phyloP scores from a whole-genome alignment of 2,888 invertebrate genomes.

The Drosophila mimica region DNA sequence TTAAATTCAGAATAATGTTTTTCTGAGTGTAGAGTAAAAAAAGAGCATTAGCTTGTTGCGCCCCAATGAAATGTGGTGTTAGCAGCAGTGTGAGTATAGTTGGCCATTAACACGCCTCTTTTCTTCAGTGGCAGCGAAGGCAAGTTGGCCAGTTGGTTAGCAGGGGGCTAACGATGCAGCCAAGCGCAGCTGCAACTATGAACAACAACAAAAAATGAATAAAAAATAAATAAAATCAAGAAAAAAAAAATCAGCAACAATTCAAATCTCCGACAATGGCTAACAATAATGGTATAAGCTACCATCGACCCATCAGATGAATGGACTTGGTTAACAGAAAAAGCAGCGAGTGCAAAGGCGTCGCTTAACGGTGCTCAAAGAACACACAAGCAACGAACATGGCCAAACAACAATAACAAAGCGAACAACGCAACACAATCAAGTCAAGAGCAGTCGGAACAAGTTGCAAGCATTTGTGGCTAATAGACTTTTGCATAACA shows the following conservation, averaged over 20 bases:
- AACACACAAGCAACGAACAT: slow-evolving; percentile 45
- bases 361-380: slow-evolving; percentile 62
- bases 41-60: slow-evolving; percentile 24
- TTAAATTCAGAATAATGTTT: neutral
- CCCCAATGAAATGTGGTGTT: slow-evolving; percentile 27
- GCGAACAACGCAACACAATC: slow-evolving; percentile 19
- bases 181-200: slow-evolving; percentile 41
- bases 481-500: slow-evolving; percentile 76
- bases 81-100: slow-evolving; percentile 9
- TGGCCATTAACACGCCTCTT: slow-evolving; percentile 51
- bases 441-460: slow-evolving; percentile 39
- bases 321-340: slow-evolving; percentile 42
- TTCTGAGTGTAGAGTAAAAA: neutral
- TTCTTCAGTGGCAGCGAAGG: slow-evolving; percentile 17
- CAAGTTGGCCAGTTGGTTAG: slow-evolving; percentile 36
- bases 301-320: slow-evolving; percentile 36
- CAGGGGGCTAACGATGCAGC: slow-evolving; percentile 24
- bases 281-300: slow-evolving; percentile 58
- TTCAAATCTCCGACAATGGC: slow-evolving; percentile 35
- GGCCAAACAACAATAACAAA: slow-evolving; percentile 20
- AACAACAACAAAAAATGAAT: neutral
- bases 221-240: slow-evolving; percentile 27
- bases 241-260: slow-evolving; percentile 26
- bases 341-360: slow-evolving; percentile 40
- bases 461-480: slow-evolving; percentile 38